These are phyloP conservation scores for Sandelia bainsii DNA, from an alignment of 2,797 vertebrate species.

Conservation along the genomic window DNA sequence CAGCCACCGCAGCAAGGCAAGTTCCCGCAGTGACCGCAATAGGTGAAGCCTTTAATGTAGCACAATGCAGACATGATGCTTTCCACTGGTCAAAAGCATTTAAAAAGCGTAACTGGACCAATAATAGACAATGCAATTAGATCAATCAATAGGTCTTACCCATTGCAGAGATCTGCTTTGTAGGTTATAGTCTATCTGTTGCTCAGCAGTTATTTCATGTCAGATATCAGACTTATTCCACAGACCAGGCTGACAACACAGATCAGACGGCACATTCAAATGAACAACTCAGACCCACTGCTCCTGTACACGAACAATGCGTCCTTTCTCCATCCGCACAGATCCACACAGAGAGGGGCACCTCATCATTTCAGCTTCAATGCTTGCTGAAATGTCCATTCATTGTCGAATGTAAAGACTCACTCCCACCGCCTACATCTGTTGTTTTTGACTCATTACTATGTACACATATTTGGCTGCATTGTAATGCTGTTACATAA, in stretches of 20 bases:
- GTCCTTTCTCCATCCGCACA: constrained; percentile 66
- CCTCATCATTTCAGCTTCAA: constrained; percentile 65
- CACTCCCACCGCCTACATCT: neutral
- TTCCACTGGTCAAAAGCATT: neutral
- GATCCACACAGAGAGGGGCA: constrained; percentile 51
- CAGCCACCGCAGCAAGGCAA: constrained; percentile 56
- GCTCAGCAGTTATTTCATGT: constrained; percentile 44
- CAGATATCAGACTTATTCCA: constrained; percentile 34
- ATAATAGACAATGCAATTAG: constrained; percentile 15
- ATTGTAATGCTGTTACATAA: neutral
- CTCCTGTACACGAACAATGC: constrained; percentile 75
- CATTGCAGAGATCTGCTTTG: constrained; percentile 24
- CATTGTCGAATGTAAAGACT: neutral
- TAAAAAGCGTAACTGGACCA: constrained; percentile 30
- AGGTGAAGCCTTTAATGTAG: constrained; percentile 49
- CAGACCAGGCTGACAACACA: constrained; percentile 22
- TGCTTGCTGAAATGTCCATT: constrained; percentile 43
- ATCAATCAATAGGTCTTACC: constrained; percentile 30
- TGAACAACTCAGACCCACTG: constrained; percentile 37
- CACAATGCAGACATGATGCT: constrained; percentile 58
- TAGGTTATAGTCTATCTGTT: constrained; percentile 49
- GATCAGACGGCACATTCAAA: constrained; percentile 19
- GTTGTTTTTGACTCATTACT: neutral
- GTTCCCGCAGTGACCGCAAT: constrained; percentile 75
- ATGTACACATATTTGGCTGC: neutral